Conservation (phyloP, 1,140 invertebrate species). For the Micrasema longulum region DNA sequence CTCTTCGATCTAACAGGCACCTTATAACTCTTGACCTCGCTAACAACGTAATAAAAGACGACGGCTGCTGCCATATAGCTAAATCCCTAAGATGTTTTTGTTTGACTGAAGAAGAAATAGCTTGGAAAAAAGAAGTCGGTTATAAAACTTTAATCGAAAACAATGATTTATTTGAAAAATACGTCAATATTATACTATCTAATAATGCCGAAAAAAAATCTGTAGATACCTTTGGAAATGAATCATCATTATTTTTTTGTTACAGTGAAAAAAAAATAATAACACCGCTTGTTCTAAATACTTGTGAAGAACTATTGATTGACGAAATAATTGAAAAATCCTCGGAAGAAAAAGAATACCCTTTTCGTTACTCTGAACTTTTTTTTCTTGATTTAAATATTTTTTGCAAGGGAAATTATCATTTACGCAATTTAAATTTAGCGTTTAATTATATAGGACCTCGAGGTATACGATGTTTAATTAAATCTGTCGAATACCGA, state of each 20-base stretch:
- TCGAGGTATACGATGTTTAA: slow-evolving; percentile 7
- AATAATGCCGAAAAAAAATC: slow-evolving; percentile 2
- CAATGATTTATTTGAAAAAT: slow-evolving; percentile 3
- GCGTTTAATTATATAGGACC: slow-evolving; percentile 22
- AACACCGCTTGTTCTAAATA: slow-evolving; percentile 4
- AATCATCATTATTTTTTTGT: too few species aligned
- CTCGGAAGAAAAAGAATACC: slow-evolving; percentile 3
- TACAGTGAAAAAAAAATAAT: too few species aligned
- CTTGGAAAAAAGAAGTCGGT: neutral
- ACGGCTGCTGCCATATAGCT: slow-evolving; percentile 9
- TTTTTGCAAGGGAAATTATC: slow-evolving; percentile 24
- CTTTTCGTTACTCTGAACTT: slow-evolving; percentile 19
- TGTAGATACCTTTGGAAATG: neutral
- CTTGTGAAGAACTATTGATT: slow-evolving; percentile 8
- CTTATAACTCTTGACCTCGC: slow-evolving; percentile 3
- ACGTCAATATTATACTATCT: slow-evolving; percentile 9
- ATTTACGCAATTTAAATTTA: slow-evolving; percentile 14
- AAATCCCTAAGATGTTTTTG: slow-evolving; percentile 27
- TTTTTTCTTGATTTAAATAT: slow-evolving; percentile 18
- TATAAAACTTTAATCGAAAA: slow-evolving; percentile 1
- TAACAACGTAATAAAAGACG: slow-evolving; percentile 28
- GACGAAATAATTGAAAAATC: slow-evolving; percentile 25
- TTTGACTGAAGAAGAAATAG: slow-evolving; percentile 17
- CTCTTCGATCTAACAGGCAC: slow-evolving; percentile 20
- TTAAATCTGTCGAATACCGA: slow-evolving; percentile 24